These are phyloP conservation scores for Chascanopsetta lugubris DNA, from an alignment of 2,113 vertebrate genomes.

Conservation along the genomic window DNA sequence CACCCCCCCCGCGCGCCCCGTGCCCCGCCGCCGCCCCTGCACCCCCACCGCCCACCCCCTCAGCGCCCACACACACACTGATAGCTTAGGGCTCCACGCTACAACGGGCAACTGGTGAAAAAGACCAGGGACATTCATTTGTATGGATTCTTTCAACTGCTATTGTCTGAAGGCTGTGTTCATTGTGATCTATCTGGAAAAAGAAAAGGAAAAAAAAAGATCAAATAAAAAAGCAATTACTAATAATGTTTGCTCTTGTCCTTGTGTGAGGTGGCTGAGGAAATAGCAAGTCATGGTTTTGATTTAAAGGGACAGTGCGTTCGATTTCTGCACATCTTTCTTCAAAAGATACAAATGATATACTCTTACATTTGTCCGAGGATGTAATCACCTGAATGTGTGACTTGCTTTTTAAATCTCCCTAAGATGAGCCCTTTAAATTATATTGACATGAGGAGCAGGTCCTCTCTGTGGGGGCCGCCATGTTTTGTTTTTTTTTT, in stretches of 20 bases:
- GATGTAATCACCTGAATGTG: no score
- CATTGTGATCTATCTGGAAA: slow-evolving; percentile 94
- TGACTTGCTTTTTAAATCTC: no score
- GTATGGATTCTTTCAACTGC: slow-evolving; percentile 91
- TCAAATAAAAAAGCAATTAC: slow-evolving; percentile 88
- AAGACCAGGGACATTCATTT: slow-evolving; percentile 86
- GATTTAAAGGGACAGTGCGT: no score
- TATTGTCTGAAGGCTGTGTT: slow-evolving; percentile 95
- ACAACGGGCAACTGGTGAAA: slow-evolving; percentile 84
- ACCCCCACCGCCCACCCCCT: no score
- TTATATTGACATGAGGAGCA: no score
- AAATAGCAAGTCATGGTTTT: slow-evolving; percentile 36
- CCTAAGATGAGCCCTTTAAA: no score
- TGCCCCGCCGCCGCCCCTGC: slow-evolving; percentile 61
- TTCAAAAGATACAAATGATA: no score
- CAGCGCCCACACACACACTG: slow-evolving; percentile 59
- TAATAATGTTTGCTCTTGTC: slow-evolving; percentile 84
- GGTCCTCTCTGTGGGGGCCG: no score
- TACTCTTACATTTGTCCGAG: no score
- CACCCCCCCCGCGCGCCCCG: no score
- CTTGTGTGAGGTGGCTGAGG: slow-evolving; percentile 73
- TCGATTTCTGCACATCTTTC: no score
- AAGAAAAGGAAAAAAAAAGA: slow-evolving; percentile 89
- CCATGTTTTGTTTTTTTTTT: no score
- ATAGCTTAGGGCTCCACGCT: slow-evolving; percentile 81